Evolutionary conservation across 2,888 invertebrate species (phyloP).

Genomic region (Zygaena filipendulae): DNA sequence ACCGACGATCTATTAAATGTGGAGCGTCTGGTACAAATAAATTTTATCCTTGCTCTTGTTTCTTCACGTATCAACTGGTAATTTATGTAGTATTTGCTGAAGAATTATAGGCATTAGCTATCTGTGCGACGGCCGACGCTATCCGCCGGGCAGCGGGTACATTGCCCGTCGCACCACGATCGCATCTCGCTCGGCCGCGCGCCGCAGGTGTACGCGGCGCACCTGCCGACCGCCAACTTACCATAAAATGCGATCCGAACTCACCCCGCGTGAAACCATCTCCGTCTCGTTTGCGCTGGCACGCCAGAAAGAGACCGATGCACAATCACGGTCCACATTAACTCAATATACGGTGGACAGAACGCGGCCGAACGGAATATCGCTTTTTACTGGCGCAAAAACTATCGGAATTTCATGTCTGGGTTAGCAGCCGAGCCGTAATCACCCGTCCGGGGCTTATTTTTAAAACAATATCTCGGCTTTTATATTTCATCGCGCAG

Average conservation of each 20-base stretch:
- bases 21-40: constrained; percentile 25
- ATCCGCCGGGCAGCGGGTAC: constrained; percentile 29
- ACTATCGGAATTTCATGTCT: constrained; percentile 62
- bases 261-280: constrained; percentile 50
- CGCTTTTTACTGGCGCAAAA: constrained; percentile 64
- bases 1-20: constrained; percentile 30
- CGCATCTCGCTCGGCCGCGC: constrained; percentile 51
- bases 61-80: constrained; percentile 49
- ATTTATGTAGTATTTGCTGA: constrained; percentile 48
- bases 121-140: constrained; percentile 48
- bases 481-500: constrained; percentile 46
- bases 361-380: constrained; percentile 60
- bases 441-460: constrained; percentile 52
- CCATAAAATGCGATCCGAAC: constrained; percentile 64
- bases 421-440: constrained; percentile 48
- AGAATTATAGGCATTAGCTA: constrained; percentile 50
- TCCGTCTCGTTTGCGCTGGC: constrained; percentile 39
- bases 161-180: too few species aligned
- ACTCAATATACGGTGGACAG: constrained; percentile 57
- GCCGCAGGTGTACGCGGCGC: constrained; percentile 59
- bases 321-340: constrained; percentile 64
- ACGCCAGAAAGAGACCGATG: constrained; percentile 31
- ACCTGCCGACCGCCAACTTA: constrained; percentile 63
- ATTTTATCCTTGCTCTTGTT: constrained; percentile 29
- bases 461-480: constrained; percentile 60